Conservation (phyloP, 2,113 vertebrate species). For the western clawed frog (Xenopus tropicalis) region UCB_Xtro_10.0 CM004446.2:36947001-36947500, state of each 20-base stretch:
- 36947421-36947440: too few relatives aligned
- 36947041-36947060: neutral
- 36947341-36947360: too few relatives aligned
- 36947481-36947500: too few relatives aligned
- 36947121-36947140: conserved; percentile 88
- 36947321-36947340: neutral
- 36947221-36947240: conserved; percentile 78
- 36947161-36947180: conserved; percentile 84
- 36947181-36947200: conserved; percentile 80
- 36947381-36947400: too few relatives aligned
- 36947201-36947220: conserved; percentile 83
- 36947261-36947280: conserved; percentile 76
- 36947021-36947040: neutral
- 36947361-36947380: too few relatives aligned
- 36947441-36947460: too few relatives aligned
- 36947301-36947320: conserved; percentile 63
- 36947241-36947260: conserved; percentile 71
- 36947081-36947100: neutral
- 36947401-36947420: too few relatives aligned
- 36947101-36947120: neutral
- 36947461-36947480: too few relatives aligned
- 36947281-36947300: conserved; percentile 77
- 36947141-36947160: conserved; percentile 83
- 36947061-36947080: neutral
- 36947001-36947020: too few relatives aligned